Evolutionary conservation across 1,140 invertebrate genomes (phyloP).

Genomic region (Trigoniulus corallinus): DNA sequence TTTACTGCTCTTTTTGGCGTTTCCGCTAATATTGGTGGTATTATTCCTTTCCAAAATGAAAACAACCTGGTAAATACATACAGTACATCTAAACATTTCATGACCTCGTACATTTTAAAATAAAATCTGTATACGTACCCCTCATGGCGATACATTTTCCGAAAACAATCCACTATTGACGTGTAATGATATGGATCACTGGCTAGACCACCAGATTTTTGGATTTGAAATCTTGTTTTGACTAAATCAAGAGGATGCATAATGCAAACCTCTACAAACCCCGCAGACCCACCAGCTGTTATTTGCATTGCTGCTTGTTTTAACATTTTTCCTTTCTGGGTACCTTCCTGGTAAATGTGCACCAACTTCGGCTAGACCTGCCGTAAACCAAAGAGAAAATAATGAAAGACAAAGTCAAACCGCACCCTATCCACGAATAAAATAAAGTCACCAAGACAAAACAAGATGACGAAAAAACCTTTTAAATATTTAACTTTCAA

Average conservation of each 20-base stretch:
- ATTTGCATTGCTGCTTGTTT: conserved; percentile 67
- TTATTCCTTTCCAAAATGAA: conserved; percentile 78
- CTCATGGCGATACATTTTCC: conserved; percentile 71
- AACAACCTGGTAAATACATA: conserved; percentile 23
- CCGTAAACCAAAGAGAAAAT: too few relatives aligned
- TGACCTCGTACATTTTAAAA: too few relatives aligned
- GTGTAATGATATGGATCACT: conserved; percentile 47
- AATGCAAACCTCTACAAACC: conserved; percentile 83
- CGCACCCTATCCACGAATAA: too few relatives aligned
- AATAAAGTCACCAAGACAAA: too few relatives aligned
- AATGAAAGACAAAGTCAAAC: too few relatives aligned
- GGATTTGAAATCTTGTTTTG: conserved; percentile 73
- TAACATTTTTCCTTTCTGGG: too few relatives aligned
- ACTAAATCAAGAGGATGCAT: conserved; percentile 90
- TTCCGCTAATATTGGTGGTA: conserved; percentile 83
- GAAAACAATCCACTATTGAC: conserved; percentile 69
- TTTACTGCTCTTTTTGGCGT: conserved; percentile 87
- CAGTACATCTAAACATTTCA: too few relatives aligned
- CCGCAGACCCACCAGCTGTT: conserved; percentile 55
- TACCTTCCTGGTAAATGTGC: too few relatives aligned
- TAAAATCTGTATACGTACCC: too few relatives aligned
- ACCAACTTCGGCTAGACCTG: too few relatives aligned
- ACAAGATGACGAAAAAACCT: too few relatives aligned
- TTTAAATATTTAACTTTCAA: too few relatives aligned
- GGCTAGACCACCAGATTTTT: conserved; percentile 31